Percentiles rank a stretch among this genome's conserved stretches.
These are phyloP conservation scores for Phocides pigmalion DNA, from an alignment of 1,140 invertebrate species.

Conservation along the genomic window DNA sequence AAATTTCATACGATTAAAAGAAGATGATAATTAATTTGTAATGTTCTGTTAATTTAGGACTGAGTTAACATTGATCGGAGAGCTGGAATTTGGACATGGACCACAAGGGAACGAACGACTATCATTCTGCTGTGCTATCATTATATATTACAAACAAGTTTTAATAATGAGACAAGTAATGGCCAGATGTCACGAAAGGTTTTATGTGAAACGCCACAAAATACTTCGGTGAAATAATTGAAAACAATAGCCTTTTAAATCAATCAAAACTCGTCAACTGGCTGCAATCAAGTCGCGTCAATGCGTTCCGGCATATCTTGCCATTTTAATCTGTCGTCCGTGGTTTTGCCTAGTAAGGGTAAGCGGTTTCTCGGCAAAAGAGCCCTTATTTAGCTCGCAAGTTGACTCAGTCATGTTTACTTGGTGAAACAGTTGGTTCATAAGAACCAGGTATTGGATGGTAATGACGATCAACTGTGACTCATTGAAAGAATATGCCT, in stretches of 20 bases:
- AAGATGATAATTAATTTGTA: too few species aligned
- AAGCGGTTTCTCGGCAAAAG: conserved; percentile 68
- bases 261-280: conserved; percentile 46
- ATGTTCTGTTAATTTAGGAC: too few species aligned
- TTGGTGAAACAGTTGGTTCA: conserved; percentile 53
- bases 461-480: conserved; percentile 51
- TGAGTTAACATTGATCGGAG: too few species aligned
- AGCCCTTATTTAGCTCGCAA: conserved; percentile 73
- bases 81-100: too few species aligned
- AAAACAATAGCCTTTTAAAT: conserved; percentile 43
- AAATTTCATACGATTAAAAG: too few species aligned
- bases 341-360: conserved; percentile 63
- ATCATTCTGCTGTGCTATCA: too few species aligned
- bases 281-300: conserved; percentile 42
- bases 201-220: not conserved
- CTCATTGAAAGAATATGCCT: conserved; percentile 60
- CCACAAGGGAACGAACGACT: too few species aligned
- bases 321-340: conserved; percentile 62
- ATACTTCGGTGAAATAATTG: conserved; percentile 11
- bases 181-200: not conserved
- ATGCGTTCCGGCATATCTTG: conserved; percentile 70
- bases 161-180: not conserved
- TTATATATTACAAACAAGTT: not conserved
- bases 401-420: conserved; percentile 63
- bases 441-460: conserved; percentile 55